Evolutionary conservation across 1,140 invertebrate genomes (phyloP).

Genomic region (Cherax destructor): DNA sequence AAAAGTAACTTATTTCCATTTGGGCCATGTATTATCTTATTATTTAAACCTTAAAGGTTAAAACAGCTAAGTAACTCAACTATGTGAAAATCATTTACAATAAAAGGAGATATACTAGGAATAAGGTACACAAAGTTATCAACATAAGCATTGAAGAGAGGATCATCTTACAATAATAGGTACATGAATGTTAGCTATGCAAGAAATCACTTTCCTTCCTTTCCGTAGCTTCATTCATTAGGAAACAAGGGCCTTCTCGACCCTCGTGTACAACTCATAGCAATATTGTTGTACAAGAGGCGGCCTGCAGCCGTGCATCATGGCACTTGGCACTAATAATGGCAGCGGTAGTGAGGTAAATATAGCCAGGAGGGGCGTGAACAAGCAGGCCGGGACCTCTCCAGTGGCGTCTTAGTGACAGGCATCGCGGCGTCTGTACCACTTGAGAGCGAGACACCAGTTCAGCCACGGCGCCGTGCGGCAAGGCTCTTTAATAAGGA

Average conservation of each 20-base stretch:
- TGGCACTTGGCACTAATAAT: background rate
- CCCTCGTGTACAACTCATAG: background rate
- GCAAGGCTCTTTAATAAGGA: background rate
- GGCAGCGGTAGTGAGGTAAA: background rate
- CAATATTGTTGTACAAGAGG: background rate
- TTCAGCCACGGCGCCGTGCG: background rate
- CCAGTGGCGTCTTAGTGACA: background rate
- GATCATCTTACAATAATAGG: too few relatives aligned
- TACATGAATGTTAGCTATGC: too few relatives aligned
- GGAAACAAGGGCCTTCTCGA: background rate
- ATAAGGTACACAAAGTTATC: too few relatives aligned
- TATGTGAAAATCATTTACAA: too few relatives aligned
- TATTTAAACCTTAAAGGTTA: too few relatives aligned
- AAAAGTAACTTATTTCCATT: too few relatives aligned
- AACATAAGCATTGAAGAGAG: too few relatives aligned
- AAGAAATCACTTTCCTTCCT: too few relatives aligned
- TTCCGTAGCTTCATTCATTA: too few relatives aligned
- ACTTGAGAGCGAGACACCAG: background rate
- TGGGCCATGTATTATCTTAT: too few relatives aligned
- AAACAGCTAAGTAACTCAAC: too few relatives aligned
- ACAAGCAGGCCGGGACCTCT: background rate
- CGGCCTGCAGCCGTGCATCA: background rate
- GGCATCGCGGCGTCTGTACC: background rate
- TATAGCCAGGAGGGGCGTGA: slow-evolving; percentile 2
- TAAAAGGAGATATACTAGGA: too few relatives aligned